Percentiles rank a stretch among this genome's conserved stretches.
Evolutionary conservation across 2,113 vertebrate genomes (phyloP).

Genomic region (Aplodontia rufa): DNA sequence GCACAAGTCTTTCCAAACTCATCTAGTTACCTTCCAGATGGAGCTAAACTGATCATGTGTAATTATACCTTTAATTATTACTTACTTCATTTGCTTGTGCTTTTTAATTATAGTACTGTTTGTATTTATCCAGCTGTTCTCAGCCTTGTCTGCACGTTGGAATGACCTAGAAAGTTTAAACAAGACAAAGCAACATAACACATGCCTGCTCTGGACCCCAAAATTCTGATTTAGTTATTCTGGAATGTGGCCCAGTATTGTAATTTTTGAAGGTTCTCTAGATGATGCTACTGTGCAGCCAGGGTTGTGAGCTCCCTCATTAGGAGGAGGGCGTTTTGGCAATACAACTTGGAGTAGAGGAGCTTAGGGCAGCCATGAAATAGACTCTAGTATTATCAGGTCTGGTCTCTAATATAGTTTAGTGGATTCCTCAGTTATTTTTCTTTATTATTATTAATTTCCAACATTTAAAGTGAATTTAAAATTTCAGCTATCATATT

Average conservation of each 20-base stretch:
- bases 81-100: background rate
- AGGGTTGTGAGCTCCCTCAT: background rate
- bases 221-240: background rate
- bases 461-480: background rate
- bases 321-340: background rate
- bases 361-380: background rate
- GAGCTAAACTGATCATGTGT: background rate
- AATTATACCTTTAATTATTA: background rate
- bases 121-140: background rate
- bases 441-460: background rate
- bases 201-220: background rate
- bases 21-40: background rate
- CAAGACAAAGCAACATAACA: rapidly evolving
- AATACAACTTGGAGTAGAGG: background rate
- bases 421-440: background rate
- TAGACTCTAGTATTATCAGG: rapidly evolving
- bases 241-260: background rate
- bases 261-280: background rate
- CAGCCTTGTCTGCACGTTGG: background rate
- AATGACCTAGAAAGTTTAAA: background rate
- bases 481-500: background rate
- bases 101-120: background rate
- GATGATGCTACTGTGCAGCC: background rate
- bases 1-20: background rate
- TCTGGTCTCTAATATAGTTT: background rate